Conservation (phyloP, 2,888 invertebrate species). For the Sylvicola cinctus region DNA sequence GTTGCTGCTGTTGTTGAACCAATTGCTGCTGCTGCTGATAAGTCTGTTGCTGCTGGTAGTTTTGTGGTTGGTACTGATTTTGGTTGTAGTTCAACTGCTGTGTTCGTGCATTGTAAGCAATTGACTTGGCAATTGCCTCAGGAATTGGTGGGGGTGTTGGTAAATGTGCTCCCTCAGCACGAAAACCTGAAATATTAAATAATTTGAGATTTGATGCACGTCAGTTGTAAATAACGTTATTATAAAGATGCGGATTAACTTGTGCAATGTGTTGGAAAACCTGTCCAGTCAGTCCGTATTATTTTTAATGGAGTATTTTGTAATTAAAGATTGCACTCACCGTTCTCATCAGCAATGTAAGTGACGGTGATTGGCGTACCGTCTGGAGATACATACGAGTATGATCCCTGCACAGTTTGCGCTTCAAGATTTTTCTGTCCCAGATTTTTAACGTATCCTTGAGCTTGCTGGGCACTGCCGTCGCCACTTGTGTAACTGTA, state of each 20-base stretch:
- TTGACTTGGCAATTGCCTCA: constrained; percentile 17
- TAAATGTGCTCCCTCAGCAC: constrained; percentile 24
- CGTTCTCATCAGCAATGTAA: constrained; percentile 34
- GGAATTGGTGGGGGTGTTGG: constrained; percentile 22
- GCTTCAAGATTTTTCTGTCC: constrained; percentile 9
- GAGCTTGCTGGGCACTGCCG: constrained; percentile 17
- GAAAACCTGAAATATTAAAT: constrained; percentile 14
- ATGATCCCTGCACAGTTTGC: constrained; percentile 17
- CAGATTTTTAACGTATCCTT: constrained; percentile 9
- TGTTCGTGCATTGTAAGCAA: constrained; percentile 16
- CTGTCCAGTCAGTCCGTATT: too few species aligned
- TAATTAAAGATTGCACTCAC: constrained; percentile 26
- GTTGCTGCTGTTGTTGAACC: too few species aligned
- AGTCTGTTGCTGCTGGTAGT: constrained; percentile 12
- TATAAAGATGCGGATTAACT: too few species aligned
- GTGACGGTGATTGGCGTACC: constrained; percentile 29
- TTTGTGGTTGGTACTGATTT: constrained; percentile 10
- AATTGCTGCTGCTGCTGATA: constrained; percentile 7
- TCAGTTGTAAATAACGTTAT: too few species aligned
- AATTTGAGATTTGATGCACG: too few species aligned
- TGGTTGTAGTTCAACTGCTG: constrained; percentile 11
- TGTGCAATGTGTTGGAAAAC: too few species aligned
- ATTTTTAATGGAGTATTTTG: too few species aligned
- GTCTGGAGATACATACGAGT: constrained; percentile 31
- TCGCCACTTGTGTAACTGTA: constrained; percentile 19